Base-by-base conservation (phyloP, 2,797 vertebrate species). In the Anas flavirostris region DNA sequence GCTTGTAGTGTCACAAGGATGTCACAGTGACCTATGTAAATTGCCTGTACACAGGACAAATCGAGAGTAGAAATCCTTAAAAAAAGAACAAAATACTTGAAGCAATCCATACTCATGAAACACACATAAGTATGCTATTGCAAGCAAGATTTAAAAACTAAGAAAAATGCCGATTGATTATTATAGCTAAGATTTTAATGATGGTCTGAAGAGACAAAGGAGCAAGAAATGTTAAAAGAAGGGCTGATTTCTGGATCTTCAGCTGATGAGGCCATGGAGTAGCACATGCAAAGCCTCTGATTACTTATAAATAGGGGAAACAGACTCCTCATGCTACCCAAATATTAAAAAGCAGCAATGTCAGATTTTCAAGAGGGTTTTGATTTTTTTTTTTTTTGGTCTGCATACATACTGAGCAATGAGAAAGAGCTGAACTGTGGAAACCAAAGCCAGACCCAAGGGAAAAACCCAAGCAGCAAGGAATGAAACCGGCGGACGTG, bases 331-430 rank as follows among this genome's bases (percentile, higher is more conserved):
- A 3, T 41, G 10, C 31, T 1, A 0, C 75, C 44, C 33, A n/a
- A 18, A 53, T 68, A 89, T 44, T 37, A 60, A 89, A 77, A 60
- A 84, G 60, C 72, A 75, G 82, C 46, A 77, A 56, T 41, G 75
- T 88, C 86, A 93, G 74, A 46, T 79, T 86, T 93, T 88, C 50
- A 73, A 88, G 81, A 69, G 33, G 26, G 17, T 43, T 94, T 95
- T 73, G 86, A 90, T 76, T 43, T 9, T 43, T 43, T 43, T 79
- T 79, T 46, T 25, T 92, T 91, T 31, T 39, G 68, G 78, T 77
- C 75, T 89, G 46, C 3, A 1, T 46, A 31, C 2, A 18, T 80
- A 55, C 13, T 39, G 75, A 85, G 43, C 63, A 93, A 46, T 17
- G 37, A 81, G 37, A 58, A 50, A 7, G 4, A 58, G 23, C 6